Conservation (phyloP, 2,888 invertebrate species). For the Tuta absoluta region DNA sequence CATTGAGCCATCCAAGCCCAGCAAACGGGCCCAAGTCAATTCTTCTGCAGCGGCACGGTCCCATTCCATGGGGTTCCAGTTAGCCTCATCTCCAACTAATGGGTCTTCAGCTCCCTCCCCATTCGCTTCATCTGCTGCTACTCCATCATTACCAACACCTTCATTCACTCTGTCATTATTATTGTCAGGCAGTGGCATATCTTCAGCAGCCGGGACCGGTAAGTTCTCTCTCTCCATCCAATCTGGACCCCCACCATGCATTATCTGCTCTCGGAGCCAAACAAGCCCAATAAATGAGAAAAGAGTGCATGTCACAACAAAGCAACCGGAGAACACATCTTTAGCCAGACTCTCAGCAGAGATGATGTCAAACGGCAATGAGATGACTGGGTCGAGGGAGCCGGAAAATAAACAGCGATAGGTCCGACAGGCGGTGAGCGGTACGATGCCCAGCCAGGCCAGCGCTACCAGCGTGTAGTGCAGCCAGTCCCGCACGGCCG, state of each 20-base stretch:
- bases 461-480: constrained; percentile 98
- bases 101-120: constrained; percentile 75
- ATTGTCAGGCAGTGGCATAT: constrained; percentile 69
- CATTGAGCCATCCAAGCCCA: constrained; percentile 97
- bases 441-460: constrained; percentile 98
- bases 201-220: constrained; percentile 75
- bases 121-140: constrained; percentile 62
- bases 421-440: constrained; percentile 96
- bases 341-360: constrained; percentile 95
- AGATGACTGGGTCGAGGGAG: constrained; percentile 91
- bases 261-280: constrained; percentile 98
- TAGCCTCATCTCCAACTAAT: constrained; percentile 88
- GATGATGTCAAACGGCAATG: constrained; percentile 94
- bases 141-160: constrained; percentile 58
- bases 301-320: constrained; percentile 97
- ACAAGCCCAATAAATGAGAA: constrained; percentile 98
- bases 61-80: constrained; percentile 99
- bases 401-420: constrained; percentile 96
- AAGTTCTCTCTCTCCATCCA: constrained; percentile 92
- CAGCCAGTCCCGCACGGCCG: constrained; percentile 97
- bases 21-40: constrained; percentile 97
- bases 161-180: constrained; percentile 75
- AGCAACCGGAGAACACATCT: constrained; percentile 97
- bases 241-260: constrained; percentile 98
- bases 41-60: constrained; percentile 98